Conservation (phyloP, 2,888 invertebrate genomes). For the Ceratothoa steindachneri region DNA sequence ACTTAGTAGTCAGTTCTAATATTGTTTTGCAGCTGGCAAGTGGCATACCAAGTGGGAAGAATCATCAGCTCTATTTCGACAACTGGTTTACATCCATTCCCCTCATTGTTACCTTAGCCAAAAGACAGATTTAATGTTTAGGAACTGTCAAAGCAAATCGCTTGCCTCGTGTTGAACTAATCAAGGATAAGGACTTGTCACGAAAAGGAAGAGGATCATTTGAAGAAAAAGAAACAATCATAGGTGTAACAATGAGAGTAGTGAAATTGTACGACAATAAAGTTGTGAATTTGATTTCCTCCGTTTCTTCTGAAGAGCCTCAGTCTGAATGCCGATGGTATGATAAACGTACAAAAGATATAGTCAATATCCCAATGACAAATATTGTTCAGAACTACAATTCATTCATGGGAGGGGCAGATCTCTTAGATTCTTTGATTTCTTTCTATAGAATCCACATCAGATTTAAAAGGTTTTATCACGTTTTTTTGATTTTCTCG, state of each 20-base stretch:
- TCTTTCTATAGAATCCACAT: neutral
- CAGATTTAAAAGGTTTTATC: neutral
- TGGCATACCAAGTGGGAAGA: neutral
- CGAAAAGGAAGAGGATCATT: neutral
- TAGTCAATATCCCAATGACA: neutral
- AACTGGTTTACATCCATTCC: neutral
- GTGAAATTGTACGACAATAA: neutral
- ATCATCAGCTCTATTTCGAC: neutral
- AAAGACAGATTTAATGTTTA: neutral
- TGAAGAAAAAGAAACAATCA: neutral
- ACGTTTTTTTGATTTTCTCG: neutral
- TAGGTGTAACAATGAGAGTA: neutral
- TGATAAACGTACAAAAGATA: neutral
- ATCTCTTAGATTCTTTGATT: neutral
- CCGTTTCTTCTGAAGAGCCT: neutral
- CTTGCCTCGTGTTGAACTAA: neutral
- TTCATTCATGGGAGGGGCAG: neutral
- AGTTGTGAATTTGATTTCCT: neutral
- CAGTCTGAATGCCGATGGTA: neutral
- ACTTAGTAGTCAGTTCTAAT: neutral
- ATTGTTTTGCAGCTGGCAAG: no score
- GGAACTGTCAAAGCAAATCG: neutral
- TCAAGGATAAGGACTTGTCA: neutral
- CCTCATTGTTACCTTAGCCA: neutral
- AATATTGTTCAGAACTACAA: neutral